Conservation (phyloP, 2,797 vertebrate genomes). For the Poecilia velifera region DNA sequence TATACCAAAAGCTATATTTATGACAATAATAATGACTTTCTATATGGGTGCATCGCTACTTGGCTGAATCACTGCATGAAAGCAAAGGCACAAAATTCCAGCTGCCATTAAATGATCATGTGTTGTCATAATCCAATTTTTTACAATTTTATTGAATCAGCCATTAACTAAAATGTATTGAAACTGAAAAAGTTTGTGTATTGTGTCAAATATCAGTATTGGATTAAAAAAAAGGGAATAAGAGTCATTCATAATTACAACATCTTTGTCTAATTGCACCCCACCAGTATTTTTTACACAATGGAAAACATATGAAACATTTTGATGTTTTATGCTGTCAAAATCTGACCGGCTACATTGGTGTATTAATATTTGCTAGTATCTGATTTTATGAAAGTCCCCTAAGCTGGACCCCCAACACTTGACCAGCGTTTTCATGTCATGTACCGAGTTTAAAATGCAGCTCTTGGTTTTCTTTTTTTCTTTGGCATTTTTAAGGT, state of each 20-base stretch:
- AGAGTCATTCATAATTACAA: not conserved
- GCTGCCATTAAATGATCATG: too few relatives aligned
- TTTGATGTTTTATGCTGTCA: not conserved
- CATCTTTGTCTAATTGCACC: not conserved
- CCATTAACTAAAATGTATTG: not conserved
- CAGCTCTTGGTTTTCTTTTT: not conserved
- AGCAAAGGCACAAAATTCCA: too few relatives aligned
- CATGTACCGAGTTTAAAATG: not conserved
- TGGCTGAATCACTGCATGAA: too few relatives aligned
- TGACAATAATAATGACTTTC: too few relatives aligned
- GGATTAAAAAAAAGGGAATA: not conserved
- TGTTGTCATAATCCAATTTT: too few relatives aligned
- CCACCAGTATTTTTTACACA: not conserved
- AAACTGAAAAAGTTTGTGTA: not conserved
- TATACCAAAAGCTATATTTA: too few relatives aligned
- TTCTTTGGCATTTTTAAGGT: not conserved
- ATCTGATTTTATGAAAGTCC: not conserved
- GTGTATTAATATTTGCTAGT: not conserved
- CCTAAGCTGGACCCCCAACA: not conserved
- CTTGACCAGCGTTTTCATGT: not conserved
- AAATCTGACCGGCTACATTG: not conserved
- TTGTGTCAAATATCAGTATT: not conserved
- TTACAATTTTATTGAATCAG: not conserved
- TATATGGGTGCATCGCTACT: too few relatives aligned
- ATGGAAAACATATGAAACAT: not conserved